Conservation (phyloP, 2,797 vertebrate genomes). For the Channa striata region DNA sequence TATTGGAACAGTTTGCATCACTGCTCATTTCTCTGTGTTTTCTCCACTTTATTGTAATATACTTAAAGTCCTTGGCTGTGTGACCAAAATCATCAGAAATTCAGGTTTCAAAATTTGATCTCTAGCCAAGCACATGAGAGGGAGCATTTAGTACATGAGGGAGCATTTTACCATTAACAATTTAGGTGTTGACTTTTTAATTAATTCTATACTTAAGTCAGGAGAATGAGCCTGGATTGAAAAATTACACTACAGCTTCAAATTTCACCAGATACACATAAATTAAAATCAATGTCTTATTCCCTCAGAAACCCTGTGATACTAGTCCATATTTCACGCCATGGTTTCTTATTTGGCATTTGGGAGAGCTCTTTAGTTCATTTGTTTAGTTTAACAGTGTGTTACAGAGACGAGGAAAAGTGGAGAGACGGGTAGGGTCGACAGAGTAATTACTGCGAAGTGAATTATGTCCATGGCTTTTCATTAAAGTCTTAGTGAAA, state of each 20-base stretch:
- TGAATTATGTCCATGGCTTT: slow-evolving; percentile 65
- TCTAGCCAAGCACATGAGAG: neutral
- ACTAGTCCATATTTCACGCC: slow-evolving; percentile 11
- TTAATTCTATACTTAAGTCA: slow-evolving; percentile 18
- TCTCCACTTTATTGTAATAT: neutral
- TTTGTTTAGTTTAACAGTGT: slow-evolving; percentile 12
- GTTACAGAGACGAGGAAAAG: slow-evolving; percentile 38
- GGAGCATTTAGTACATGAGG: too few species aligned
- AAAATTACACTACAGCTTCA: slow-evolving; percentile 13
- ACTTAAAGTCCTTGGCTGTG: slow-evolving; percentile 4
- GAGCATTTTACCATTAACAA: slow-evolving; percentile 22
- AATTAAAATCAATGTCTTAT: slow-evolving; percentile 18
- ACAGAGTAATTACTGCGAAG: slow-evolving; percentile 64
- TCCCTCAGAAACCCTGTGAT: neutral
- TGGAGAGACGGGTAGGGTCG: slow-evolving; percentile 33
- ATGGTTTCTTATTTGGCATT: neutral
- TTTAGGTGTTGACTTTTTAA: slow-evolving; percentile 30
- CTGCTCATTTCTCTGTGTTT: neutral
- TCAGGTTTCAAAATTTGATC: slow-evolving; percentile 15
- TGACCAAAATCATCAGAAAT: neutral
- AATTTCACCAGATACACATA: slow-evolving; percentile 13
- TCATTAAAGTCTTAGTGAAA: slow-evolving; percentile 65
- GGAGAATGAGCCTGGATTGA: neutral
- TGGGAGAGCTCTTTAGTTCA: slow-evolving; percentile 17
- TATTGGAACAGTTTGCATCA: too few species aligned